These are phyloP conservation scores for Echiichthys vipera DNA, from an alignment of 2,797 vertebrate species.

Conservation along the genomic window DNA sequence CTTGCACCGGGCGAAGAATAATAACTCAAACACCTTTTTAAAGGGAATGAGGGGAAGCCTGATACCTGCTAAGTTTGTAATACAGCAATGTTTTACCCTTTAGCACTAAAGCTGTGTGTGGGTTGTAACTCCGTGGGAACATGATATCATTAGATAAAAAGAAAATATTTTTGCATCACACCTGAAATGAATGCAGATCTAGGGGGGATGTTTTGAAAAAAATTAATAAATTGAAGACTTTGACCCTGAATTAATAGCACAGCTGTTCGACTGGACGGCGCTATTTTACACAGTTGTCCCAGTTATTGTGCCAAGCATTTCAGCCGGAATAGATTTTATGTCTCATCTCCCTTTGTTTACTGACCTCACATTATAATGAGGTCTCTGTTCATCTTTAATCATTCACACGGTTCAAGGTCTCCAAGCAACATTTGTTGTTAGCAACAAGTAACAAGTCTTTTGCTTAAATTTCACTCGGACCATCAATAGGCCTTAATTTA, in stretches of 20 bases:
- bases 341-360: slow-evolving; percentile 21
- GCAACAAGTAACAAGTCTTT: background rate
- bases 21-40: background rate
- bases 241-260: slow-evolving; percentile 33
- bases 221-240: background rate
- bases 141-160: background rate
- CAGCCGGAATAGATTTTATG: slow-evolving; percentile 22
- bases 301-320: slow-evolving; percentile 2
- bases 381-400: slow-evolving; percentile 28
- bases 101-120: background rate
- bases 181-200: background rate
- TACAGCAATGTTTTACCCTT: slow-evolving; percentile 1
- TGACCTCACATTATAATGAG: slow-evolving; percentile 25
- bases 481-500: background rate
- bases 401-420: slow-evolving; percentile 21
- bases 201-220: background rate
- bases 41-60: background rate
- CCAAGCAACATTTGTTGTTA: background rate
- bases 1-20: background rate
- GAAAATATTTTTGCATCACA: background rate
- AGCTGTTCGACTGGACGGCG: slow-evolving; percentile 22
- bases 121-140: slow-evolving; percentile 6
- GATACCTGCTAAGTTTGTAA: background rate
- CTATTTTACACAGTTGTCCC: slow-evolving; percentile 32
- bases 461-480: background rate